Evolutionary conservation across 2,797 vertebrate species (phyloP).

Genomic region (Staurois parvus): DNA sequence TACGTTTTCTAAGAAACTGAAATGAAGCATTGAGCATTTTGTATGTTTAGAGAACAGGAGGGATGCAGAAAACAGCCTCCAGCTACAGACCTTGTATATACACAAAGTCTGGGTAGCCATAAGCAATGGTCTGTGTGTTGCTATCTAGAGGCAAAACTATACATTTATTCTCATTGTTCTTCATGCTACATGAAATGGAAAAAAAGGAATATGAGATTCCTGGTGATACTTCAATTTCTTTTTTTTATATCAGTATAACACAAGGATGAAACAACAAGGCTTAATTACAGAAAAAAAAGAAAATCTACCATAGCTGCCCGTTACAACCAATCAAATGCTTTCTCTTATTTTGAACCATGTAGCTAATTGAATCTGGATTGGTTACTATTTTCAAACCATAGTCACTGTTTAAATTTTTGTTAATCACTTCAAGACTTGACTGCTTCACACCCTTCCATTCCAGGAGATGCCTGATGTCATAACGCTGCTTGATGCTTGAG

Average conservation of each 20-base stretch:
- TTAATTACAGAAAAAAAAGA: too few species aligned
- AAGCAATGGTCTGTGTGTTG: not conserved
- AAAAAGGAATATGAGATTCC: not conserved
- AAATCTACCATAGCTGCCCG: too few species aligned
- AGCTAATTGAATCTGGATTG: too few species aligned
- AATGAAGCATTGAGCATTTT: slow-evolving; percentile 21
- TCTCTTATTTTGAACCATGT: too few species aligned
- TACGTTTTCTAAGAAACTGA: slow-evolving; percentile 8
- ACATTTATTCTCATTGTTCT: not conserved
- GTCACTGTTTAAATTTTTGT: too few species aligned
- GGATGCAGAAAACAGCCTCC: not conserved
- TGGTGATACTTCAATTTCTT: not conserved
- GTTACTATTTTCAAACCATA: too few species aligned
- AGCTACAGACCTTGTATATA: not conserved
- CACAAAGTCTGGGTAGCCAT: not conserved
- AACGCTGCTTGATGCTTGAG: too few species aligned
- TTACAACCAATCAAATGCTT: too few species aligned
- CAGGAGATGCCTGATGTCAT: too few species aligned
- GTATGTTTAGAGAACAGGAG: slow-evolving; percentile 13
- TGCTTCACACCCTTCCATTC: too few species aligned
- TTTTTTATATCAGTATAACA: not conserved
- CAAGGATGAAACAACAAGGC: too few species aligned
- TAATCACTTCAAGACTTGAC: too few species aligned
- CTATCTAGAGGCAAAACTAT: slow-evolving; percentile 7
- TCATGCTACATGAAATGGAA: not conserved